These are phyloP conservation scores for Drosophila infuscata DNA, from an alignment of 2,888 invertebrate species.

Conservation along the genomic window DNA sequence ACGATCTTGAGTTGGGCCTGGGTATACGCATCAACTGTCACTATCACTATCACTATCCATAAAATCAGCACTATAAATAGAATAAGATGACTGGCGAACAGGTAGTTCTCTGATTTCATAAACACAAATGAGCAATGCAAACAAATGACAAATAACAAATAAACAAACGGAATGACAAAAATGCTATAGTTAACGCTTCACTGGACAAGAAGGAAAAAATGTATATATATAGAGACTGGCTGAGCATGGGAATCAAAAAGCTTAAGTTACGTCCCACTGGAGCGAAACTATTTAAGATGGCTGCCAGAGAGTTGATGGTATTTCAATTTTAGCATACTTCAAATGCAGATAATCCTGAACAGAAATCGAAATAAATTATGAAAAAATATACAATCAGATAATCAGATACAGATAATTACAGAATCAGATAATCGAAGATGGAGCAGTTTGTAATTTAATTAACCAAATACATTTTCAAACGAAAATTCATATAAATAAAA, in stretches of 20 bases:
- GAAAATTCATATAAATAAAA: no score
- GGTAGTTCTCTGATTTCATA: constrained; percentile 61
- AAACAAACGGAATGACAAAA: constrained; percentile 52
- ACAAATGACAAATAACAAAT: constrained; percentile 35
- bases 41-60: constrained; percentile 1
- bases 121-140: constrained; percentile 38
- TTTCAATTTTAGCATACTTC: background rate
- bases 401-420: background rate
- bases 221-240: background rate
- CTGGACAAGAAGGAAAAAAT: background rate
- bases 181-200: constrained; percentile 54
- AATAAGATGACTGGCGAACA: constrained; percentile 33
- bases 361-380: background rate
- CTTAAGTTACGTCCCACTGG: constrained; percentile 29
- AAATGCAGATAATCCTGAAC: background rate
- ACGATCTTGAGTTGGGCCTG: constrained; percentile 40
- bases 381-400: background rate
- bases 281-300: constrained; percentile 1
- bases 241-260: constrained; percentile 24
- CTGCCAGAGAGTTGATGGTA: background rate
- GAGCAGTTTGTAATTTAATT: background rate
- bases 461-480: background rate
- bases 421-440: background rate
- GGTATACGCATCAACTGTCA: constrained; percentile 2
- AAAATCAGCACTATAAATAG: constrained; percentile 44